Evolutionary conservation across 1,140 invertebrate genomes (phyloP).

Genomic region (Drosophila melanica): DNA sequence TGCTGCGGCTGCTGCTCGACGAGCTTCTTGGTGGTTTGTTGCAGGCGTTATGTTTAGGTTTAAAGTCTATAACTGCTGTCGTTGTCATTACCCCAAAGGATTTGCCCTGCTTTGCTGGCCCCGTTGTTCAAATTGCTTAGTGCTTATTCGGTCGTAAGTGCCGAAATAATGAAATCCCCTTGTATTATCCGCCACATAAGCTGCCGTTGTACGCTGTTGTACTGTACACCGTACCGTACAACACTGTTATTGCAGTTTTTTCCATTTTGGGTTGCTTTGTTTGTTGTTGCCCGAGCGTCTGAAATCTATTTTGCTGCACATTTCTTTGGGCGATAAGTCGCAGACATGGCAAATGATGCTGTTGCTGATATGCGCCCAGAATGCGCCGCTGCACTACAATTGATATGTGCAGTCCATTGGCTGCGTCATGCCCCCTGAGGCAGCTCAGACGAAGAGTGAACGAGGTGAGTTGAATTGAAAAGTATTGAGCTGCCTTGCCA

Average conservation of each 20-base stretch:
- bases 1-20: constrained; percentile 14
- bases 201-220: constrained; percentile 52
- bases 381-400: constrained; percentile 42
- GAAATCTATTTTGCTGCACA: constrained; percentile 77
- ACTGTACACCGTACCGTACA: not conserved
- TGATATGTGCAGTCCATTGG: constrained; percentile 41
- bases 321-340: constrained; percentile 80
- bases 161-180: constrained; percentile 80
- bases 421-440: constrained; percentile 8
- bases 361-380: constrained; percentile 52
- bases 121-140: constrained; percentile 71
- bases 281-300: constrained; percentile 19
- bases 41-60: constrained; percentile 69
- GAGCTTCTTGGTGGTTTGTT: constrained; percentile 30
- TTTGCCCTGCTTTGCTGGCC: constrained; percentile 52
- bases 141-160: constrained; percentile 78
- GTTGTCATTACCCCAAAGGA: constrained; percentile 54
- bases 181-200: constrained; percentile 80
- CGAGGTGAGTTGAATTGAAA: not conserved
- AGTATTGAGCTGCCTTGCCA: not conserved
- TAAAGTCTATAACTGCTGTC: constrained; percentile 74
- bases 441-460: not conserved
- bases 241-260: constrained; percentile 20
- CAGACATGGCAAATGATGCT: constrained; percentile 79
- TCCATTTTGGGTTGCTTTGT: constrained; percentile 1